These are phyloP conservation scores for Tetraodon nigroviridis DNA, from an alignment of 2,113 vertebrate genomes.

Conservation along the genomic window DNA sequence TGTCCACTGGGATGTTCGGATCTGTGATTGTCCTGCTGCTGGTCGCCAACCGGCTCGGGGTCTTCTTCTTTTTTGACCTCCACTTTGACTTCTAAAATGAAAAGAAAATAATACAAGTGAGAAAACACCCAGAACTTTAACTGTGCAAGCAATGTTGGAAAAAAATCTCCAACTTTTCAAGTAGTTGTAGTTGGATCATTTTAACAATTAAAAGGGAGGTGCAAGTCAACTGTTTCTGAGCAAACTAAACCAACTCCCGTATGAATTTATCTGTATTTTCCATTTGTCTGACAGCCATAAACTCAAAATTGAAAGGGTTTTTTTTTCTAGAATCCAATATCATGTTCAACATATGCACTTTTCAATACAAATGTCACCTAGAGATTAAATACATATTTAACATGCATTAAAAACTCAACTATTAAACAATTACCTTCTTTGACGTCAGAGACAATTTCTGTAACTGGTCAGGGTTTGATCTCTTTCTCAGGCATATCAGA, in stretches of 20 bases:
- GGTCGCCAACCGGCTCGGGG: slow-evolving; percentile 49
- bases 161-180: no score
- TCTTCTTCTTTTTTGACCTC: slow-evolving; percentile 60
- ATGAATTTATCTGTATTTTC: no score
- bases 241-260: no score
- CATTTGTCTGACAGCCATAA: no score
- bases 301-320: no score
- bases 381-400: background rate
- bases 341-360: background rate
- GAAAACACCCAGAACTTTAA: background rate
- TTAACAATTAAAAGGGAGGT: no score
- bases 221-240: no score
- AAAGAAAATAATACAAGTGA: background rate
- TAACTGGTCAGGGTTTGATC: slow-evolving; percentile 12
- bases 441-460: background rate
- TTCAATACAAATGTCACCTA: background rate
- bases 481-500: slow-evolving; percentile 15
- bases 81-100: slow-evolving; percentile 46
- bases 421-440: slow-evolving; percentile 49
- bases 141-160: no score
- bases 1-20: slow-evolving; percentile 1
- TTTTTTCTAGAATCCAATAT: background rate
- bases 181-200: no score
- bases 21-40: background rate
- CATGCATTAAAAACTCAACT: background rate